Conservation (phyloP, 2,113 vertebrate genomes). For the Psettodes erumei region DNA sequence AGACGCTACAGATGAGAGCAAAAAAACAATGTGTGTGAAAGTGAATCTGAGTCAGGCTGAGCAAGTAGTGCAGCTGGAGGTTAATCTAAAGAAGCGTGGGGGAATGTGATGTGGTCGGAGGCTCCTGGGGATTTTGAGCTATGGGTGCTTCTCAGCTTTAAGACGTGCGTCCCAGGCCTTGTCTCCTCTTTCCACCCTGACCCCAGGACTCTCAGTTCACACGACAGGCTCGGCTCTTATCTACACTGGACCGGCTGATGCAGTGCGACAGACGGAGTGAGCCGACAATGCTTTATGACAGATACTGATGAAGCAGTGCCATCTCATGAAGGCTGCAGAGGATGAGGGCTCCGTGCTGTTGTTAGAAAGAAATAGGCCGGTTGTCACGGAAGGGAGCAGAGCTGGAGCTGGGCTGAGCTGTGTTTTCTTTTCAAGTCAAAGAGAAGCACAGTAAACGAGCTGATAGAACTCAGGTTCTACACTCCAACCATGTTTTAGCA, state of each 20-base stretch:
- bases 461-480: slow-evolving; percentile 22
- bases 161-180: slow-evolving; percentile 38
- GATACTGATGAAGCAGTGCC: slow-evolving; percentile 58
- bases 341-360: slow-evolving; percentile 52
- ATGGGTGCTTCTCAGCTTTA: slow-evolving; percentile 25
- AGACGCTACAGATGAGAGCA: not conserved
- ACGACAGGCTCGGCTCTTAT: slow-evolving; percentile 49
- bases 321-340: slow-evolving; percentile 11
- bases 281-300: slow-evolving; percentile 40
- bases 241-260: slow-evolving; percentile 29
- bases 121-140: slow-evolving; percentile 43
- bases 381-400: slow-evolving; percentile 53
- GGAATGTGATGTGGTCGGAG: slow-evolving; percentile 40
- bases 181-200: slow-evolving; percentile 58
- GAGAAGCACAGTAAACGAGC: slow-evolving; percentile 4
- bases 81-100: slow-evolving; percentile 29
- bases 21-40: slow-evolving; percentile 20
- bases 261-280: slow-evolving; percentile 32
- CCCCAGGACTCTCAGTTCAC: slow-evolving; percentile 47
- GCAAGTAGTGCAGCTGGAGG: slow-evolving; percentile 15
- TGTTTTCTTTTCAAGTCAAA: slow-evolving; percentile 27
- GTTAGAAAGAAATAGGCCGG: slow-evolving; percentile 40
- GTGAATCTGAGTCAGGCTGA: not conserved
- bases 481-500: too few species aligned
- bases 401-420: not conserved